Evolutionary conservation across 1,140 invertebrate genomes (phyloP), one percentile per base, ranked within the genome.

Genomic region (Drosophila chauvacae): DNA sequence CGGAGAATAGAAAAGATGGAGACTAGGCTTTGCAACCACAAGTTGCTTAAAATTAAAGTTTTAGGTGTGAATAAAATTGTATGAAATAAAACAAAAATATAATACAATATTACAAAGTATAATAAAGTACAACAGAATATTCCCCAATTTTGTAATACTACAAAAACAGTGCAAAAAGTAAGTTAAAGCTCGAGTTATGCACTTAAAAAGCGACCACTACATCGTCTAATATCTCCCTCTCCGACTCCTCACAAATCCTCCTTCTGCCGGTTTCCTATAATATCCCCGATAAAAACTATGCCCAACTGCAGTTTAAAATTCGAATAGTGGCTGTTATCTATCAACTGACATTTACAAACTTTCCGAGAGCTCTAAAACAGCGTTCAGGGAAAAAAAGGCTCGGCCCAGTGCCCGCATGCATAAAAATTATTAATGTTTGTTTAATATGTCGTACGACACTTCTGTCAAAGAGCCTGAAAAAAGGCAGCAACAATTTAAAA

Each of bases 401-500:
- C 2, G n/a, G 13, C n/a, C 2, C 44, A 4, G 23, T 2, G 33
- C 68, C 69, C 69, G 70, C 70, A 72, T 72, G 37, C 50, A 11
- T 50, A 14, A 41, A 72, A 72, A 50, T 50, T 59, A 59, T 71
- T 26, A 72, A 71, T 72, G 69, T 51, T 50, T 59, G 44, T 60
- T 72, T 71, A 72, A 72, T 50, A 59, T 72, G 53, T 72, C 44
- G 55, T 33, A 50, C 68, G 35, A 71, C 69, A 71, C 69, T 70
- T 14, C 18, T 37, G 35, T 30, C 16, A 55, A 69, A 16, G 33
- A 26, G 42, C 20, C 16, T 26, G 13, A 11, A 18, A 60, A 39
- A 77, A 57, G 66, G 7, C 44, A 30, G 39, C 35, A 79, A 66
- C 44, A 62, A 72, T 55, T 55, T 55, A 16, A 55, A 51, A 68